These are phyloP conservation scores for Sciurus niger DNA, from an alignment of 2,113 vertebrate species.

Conservation along the genomic window DNA sequence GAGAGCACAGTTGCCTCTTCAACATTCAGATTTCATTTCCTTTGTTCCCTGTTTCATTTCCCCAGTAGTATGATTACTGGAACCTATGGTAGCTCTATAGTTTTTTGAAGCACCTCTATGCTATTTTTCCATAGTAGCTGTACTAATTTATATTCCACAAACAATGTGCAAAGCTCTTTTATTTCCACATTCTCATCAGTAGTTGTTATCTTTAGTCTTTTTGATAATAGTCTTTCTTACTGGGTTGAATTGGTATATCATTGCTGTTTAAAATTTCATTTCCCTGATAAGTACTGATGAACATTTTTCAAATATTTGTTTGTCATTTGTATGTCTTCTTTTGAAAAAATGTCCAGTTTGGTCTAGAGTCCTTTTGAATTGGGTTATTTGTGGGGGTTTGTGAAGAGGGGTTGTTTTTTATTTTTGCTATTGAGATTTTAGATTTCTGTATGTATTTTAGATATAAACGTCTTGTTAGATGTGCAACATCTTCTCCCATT, in stretches of 20 bases:
- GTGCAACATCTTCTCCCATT: not conserved
- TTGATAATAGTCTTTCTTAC: not conserved
- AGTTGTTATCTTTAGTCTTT: not conserved
- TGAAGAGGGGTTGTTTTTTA: fast-evolving
- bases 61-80: too few species aligned
- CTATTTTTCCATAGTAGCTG: not conserved
- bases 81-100: not conserved
- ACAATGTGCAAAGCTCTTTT: not conserved
- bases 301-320: not conserved
- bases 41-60: not conserved
- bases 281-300: not conserved
- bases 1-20: not conserved
- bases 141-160: not conserved
- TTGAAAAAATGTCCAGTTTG: not conserved
- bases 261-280: not conserved
- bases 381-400: too few species aligned
- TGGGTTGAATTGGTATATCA: not conserved
- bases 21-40: not conserved
- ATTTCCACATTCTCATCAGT: not conserved
- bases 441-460: not conserved
- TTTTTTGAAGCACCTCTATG: not conserved
- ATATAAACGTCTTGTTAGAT: not conserved
- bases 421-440: not conserved
- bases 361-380: not conserved
- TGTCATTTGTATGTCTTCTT: not conserved